Base-by-base conservation (phyloP, 1,140 invertebrate species). In the Gryon sp. region DNA sequence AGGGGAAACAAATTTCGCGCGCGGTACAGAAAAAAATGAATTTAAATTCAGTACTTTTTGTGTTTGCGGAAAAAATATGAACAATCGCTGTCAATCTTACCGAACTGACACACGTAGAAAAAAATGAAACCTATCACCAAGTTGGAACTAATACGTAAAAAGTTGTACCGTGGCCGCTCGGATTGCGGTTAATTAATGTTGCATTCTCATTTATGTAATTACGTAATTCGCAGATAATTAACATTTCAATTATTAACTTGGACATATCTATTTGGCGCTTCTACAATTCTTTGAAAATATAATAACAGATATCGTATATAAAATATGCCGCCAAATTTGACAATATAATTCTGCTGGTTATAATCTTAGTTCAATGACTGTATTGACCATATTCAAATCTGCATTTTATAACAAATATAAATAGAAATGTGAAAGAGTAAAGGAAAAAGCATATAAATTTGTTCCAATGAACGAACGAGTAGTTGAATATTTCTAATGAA, bases 61-160 rank as follows among this genome's bases (percentile, higher is more conserved):
- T 52, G 36, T 52, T 60, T 52, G 36, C 46, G 52, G 30, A 57
- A 53, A 70, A 60, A 72, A 72, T 59, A 72, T 53, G 57, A 72
- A 72, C 55, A 62, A 72, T 62, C 30, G 46, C 46, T 72, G 68
- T 72, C 68, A 72, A 62, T 72, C 57, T 62, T 72, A 41, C 9
- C 46, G 55, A 53, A 62, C 46, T 36, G 30, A 68, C 41, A 48
- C 41, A 30, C 28, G 36, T 30, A 34, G 26, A n/a, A 7, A 55
- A 66, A 66, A 66, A 55, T 36, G 48, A 24, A 45, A 46, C 30
- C 48, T 40, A 53, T 65, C 38, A 34, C 15, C 57, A 48, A 60
- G 40, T 60, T 18, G 24, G 6, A n/a, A 15, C 14, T 43, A 22
- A 53, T 38, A 38, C n/a, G 16, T 22, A 52, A 41, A 50, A 16